A percentile compares a stretch with the other conserved stretches of the same genome.
These are phyloP conservation scores for Strigamia maritima DNA, from an alignment of 2,888 invertebrate species.

Conservation along the genomic window DNA sequence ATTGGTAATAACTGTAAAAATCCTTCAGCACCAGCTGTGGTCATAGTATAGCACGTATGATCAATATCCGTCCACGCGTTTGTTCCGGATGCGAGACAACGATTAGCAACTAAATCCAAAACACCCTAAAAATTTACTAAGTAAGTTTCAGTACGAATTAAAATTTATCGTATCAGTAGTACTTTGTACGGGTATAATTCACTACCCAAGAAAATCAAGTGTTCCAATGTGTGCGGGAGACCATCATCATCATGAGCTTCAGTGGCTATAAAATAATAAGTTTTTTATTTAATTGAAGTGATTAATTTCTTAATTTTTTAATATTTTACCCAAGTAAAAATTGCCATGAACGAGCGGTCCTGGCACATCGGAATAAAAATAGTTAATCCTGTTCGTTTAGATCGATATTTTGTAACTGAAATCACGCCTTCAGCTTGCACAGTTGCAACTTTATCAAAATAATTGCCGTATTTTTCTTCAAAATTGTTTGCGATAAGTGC, in stretches of 20 bases:
- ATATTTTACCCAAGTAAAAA: slow-evolving; percentile 73
- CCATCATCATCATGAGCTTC: slow-evolving; percentile 90
- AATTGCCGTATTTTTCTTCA: neutral
- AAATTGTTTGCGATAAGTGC: neutral
- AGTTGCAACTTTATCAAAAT: neutral
- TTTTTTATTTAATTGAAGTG: neutral
- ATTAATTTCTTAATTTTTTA: neutral
- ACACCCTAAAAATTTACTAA: slow-evolving; percentile 64
- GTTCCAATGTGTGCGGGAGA: slow-evolving; percentile 86
- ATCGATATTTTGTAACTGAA: slow-evolving; percentile 76
- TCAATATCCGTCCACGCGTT: slow-evolving; percentile 82
- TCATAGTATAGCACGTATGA: slow-evolving; percentile 85
- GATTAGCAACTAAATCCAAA: slow-evolving; percentile 80
- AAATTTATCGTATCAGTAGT: neutral
- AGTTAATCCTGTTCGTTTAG: slow-evolving; percentile 71
- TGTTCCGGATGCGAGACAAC: slow-evolving; percentile 85
- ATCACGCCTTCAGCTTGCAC: slow-evolving; percentile 65
- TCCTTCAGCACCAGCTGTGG: slow-evolving; percentile 81
- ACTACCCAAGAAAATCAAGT: slow-evolving; percentile 85
- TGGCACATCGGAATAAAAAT: slow-evolving; percentile 79
- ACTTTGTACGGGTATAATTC: slow-evolving; percentile 80
- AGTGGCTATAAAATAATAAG: slow-evolving; percentile 63
- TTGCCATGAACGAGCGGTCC: slow-evolving; percentile 87
- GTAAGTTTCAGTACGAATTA: neutral
- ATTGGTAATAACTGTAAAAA: slow-evolving; percentile 84